Base-by-base conservation (phyloP, 1,140 invertebrate species). In the Zaprionus davidi region DNA sequence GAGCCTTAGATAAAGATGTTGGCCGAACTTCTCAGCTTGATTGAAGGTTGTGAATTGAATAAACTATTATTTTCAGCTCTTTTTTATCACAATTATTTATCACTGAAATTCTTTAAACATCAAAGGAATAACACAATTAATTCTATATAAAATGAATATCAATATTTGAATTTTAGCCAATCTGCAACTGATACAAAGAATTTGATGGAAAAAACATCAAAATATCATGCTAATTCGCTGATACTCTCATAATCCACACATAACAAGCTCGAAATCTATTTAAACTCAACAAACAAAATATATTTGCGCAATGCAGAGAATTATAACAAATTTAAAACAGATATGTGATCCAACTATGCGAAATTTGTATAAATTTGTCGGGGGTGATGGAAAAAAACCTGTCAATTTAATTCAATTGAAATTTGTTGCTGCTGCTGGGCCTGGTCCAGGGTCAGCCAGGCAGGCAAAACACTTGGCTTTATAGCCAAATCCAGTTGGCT, bases 401-500 rank as follows among this genome's bases (percentile, higher is more conserved):
- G 46, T 51, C 46, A 51, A 51, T 51, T 51, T 5, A 51, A 51
- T 51, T 46, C 17, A 51, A 51, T 51, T 51, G 22, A 24, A 51
- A 51, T 51, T 46, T 17, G 41, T 1, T 12, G 11, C 46, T 51
- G 46, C 46, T 51, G 20, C 31, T 34, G 38, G 6, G 38, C 5
- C 15, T 41, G 15, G 38, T 1, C 15, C 38, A n/a, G 38, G 5
- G 31, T 34, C 9, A 34, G 15, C 4, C 15, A 5, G 38, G 46
- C 46, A 22, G 44, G 44, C 44, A 20, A 41, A n/a, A 46, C 41
- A 46, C 41, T 46, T 46, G n/a, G 41, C 41, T 46, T 46, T 46
- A 46, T 17, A 7, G 41, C 7, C 41, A 46, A 46, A 46, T 46
- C 41, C 41, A 46, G 41, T 7, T 46, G 46, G 46, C 46, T 24